These are phyloP conservation scores for Echeneis naucrates DNA, from an alignment of 2,797 vertebrate species.

Conservation along the genomic window DNA sequence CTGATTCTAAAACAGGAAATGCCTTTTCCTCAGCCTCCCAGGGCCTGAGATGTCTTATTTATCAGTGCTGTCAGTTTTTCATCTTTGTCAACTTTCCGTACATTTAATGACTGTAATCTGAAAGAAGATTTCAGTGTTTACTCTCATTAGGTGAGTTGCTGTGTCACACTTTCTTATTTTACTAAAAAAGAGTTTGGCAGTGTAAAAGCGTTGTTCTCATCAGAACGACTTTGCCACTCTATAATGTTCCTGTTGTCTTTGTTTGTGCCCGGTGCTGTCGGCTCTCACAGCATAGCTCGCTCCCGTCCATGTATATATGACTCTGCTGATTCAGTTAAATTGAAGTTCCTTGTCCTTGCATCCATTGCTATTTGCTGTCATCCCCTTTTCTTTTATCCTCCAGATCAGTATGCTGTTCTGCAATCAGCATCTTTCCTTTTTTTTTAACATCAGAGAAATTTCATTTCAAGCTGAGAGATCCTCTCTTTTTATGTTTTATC, in stretches of 20 bases:
- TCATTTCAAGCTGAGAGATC: slow-evolving; percentile 26
- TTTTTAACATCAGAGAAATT: slow-evolving; percentile 25
- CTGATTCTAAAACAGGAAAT: slow-evolving; percentile 50
- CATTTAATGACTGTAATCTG: background rate
- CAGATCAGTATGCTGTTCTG: slow-evolving; percentile 26
- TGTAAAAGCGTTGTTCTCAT: slow-evolving; percentile 42
- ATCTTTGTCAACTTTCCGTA: background rate
- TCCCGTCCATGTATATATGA: slow-evolving; percentile 52
- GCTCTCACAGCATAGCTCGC: slow-evolving; percentile 58
- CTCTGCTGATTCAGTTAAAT: slow-evolving; percentile 67
- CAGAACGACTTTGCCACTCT: slow-evolving; percentile 56
- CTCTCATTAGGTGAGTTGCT: background rate
- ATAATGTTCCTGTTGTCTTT: slow-evolving; percentile 57
- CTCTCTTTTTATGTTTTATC: slow-evolving; percentile 23
- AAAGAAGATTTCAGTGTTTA: background rate
- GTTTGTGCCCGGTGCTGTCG: slow-evolving; percentile 46
- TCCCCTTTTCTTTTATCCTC: slow-evolving; percentile 30
- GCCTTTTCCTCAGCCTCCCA: slow-evolving; percentile 6
- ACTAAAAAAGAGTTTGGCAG: background rate
- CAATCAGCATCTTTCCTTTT: slow-evolving; percentile 44
- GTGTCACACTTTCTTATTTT: background rate
- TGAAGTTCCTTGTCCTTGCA: slow-evolving; percentile 54
- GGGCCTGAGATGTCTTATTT: slow-evolving; percentile 14
- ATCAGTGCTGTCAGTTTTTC: slow-evolving; percentile 3
- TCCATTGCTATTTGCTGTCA: slow-evolving; percentile 47